Evolutionary conservation across 2,113 vertebrate genomes (phyloP), one percentile per base, ranked within the genome.

Genomic region (Strix uralensis): DNA sequence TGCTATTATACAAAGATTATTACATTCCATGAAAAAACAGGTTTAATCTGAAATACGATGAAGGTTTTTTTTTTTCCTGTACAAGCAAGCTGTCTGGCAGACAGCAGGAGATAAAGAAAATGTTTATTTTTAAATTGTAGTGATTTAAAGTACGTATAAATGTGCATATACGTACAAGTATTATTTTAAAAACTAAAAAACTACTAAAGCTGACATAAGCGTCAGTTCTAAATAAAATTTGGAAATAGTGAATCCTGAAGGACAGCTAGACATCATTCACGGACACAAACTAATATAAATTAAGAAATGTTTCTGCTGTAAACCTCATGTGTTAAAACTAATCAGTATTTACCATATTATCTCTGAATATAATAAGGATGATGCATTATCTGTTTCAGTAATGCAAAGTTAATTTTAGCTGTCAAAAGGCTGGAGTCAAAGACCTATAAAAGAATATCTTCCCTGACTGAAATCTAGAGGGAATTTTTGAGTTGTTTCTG

Each of bases 361-460:
- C 61, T 94, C 78, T 79, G 90, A 90, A 59, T 25, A 34, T 65
- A 95, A 70, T 81, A 95, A 78, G 55, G 78, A 86, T 13, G 16
- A 19, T 4, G 2, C 46, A 29, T 95, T 93, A 92, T 92, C 90
- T 85, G 13, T 94, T 95, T 90, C 62, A 95, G 82, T 90, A 91
- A 94, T 85, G 49, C 74, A 88, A 86, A 83, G 21, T 54, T 93
- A 91, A 95, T 96, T 97, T 97, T 77, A 95, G 57, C 83, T 91
- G 49, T 96, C 65, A 92, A 79, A 90, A 95, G 70, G 52, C 9
- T 94, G 73, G 61, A 92, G 88, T 95, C 70, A 95, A 86, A 97
- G 83, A 54, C 81, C 82, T 96, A 70, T 61, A 81, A 92, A 94
- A 96, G 40, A 92, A 62, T 70, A 69, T 75, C 70, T 95, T 96